These are phyloP conservation scores for Eretmocerus hayati DNA, from an alignment of 2,888 invertebrate species.

Conservation along the genomic window DNA sequence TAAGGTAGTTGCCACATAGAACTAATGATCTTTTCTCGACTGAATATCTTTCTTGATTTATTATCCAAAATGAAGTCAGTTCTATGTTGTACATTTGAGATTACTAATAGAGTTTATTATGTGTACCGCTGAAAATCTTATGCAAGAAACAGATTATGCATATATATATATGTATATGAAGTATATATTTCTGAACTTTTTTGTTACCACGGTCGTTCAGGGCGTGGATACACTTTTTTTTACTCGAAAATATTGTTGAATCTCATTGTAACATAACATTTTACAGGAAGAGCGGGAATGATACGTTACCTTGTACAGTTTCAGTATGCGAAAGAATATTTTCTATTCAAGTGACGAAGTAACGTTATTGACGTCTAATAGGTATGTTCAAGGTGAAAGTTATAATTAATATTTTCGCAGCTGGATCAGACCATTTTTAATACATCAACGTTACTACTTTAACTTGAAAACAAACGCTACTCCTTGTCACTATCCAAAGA, in stretches of 20 bases:
- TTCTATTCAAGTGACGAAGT: conserved; percentile 36
- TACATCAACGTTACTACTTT: conserved; percentile 3
- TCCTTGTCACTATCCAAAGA: conserved; percentile 23
- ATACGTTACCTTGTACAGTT: conserved; percentile 43
- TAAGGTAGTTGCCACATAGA: too few relatives aligned
- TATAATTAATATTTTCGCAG: conserved; percentile 18
- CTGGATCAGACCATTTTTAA: background rate
- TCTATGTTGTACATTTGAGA: conserved; percentile 43
- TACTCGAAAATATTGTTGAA: conserved; percentile 44
- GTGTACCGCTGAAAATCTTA: conserved; percentile 42
- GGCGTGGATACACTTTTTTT: conserved; percentile 43
- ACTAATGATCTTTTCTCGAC: too few relatives aligned
- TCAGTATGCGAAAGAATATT: conserved; percentile 35
- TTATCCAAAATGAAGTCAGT: conserved; percentile 38
- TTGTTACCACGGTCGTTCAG: conserved; percentile 42
- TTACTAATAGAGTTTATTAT: conserved; percentile 44
- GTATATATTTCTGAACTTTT: conserved; percentile 39
- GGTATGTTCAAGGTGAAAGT: conserved; percentile 32
- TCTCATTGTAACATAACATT: conserved; percentile 42
- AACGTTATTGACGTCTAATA: conserved; percentile 33
- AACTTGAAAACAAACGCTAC: conserved; percentile 12
- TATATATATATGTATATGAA: conserved; percentile 20
- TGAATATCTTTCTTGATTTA: conserved; percentile 37
- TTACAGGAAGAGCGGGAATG: conserved; percentile 17
- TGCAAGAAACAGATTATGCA: conserved; percentile 33